Conservation (phyloP, 2,888 invertebrate species). For the Germaria angustata region DNA sequence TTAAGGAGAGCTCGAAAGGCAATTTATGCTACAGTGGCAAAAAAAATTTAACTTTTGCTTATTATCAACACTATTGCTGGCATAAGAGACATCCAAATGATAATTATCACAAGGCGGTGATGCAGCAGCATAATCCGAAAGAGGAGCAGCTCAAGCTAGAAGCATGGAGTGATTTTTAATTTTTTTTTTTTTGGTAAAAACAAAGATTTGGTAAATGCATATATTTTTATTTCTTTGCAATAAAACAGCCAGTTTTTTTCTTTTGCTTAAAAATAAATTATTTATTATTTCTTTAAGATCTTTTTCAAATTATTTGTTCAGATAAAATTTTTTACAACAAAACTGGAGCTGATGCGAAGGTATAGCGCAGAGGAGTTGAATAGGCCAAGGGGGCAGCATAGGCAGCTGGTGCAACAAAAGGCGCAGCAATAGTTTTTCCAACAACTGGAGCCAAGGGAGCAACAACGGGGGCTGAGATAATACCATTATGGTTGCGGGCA, state of each 20-base stretch:
- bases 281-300: too few relatives aligned
- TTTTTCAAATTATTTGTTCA: too few relatives aligned
- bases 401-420: constrained; percentile 9
- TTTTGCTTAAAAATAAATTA: too few relatives aligned
- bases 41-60: too few relatives aligned
- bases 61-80: constrained; percentile 56
- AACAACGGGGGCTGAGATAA: constrained; percentile 61
- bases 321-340: constrained; percentile 62
- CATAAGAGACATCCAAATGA: constrained; percentile 56
- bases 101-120: constrained; percentile 58
- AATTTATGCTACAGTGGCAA: too few relatives aligned
- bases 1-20: too few relatives aligned
- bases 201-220: too few relatives aligned
- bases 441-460: constrained; percentile 36
- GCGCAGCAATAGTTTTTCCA: constrained; percentile 17
- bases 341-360: constrained; percentile 73
- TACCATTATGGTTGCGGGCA: constrained; percentile 66
- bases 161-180: too few relatives aligned
- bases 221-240: too few relatives aligned
- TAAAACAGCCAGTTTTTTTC: too few relatives aligned
- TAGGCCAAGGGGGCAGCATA: constrained; percentile 36
- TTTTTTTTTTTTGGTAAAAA: too few relatives aligned
- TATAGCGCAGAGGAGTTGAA: constrained; percentile 30
- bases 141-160: constrained; percentile 56
- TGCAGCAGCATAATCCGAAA: constrained; percentile 43